Base-by-base conservation (phyloP, 1,140 invertebrate species). In the Diuraphis noxia region DNA sequence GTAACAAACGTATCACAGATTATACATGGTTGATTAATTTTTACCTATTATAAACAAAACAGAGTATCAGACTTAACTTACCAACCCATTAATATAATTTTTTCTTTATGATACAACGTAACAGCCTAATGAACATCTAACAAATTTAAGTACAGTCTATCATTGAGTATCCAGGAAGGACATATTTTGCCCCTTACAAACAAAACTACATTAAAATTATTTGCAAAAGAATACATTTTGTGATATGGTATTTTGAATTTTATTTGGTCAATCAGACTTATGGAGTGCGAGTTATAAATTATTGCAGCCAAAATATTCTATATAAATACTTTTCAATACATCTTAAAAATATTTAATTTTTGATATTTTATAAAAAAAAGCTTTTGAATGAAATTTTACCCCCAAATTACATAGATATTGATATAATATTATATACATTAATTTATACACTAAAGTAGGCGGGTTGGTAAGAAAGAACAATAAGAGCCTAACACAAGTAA, bases 11-110 rank as follows among this genome's bases (percentile, higher is more conserved):
- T 91, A 91, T 91, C 89, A 91, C 89, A 91, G 89, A 91, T 91
- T 91, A 91, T 82, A 91, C 52, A 91, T 91, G 89, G 89, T 91
- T 91, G 89, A 91, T 91, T 91, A 91, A 91, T 81, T 91, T 91
- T 91, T 91, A 91, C 89, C 72, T 91, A 91, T 91, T 46, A 81
- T 91, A 91, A 91, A 91, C 41, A 91, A 91, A 91, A 91, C 89
- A 91, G 77, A 91, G 77, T 46, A 81, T 91, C 77, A 91, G 41
- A 52, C 89, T 82, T 91, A 82, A 81, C 89, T 91, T 91, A 91
- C 89, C 89, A 91, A 91, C 89, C 89, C 89, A 81, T 91, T 81
- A 81, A 91, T 46, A 91, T 46, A 91, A 91, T 91, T 91, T 38
- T 79, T 9, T 9, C 9, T 36, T 77, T 90, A 90, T 52, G 41